phyloP scores from a whole-genome alignment of 2,113 vertebrate genomes.

The Melierax canorus region DNA sequence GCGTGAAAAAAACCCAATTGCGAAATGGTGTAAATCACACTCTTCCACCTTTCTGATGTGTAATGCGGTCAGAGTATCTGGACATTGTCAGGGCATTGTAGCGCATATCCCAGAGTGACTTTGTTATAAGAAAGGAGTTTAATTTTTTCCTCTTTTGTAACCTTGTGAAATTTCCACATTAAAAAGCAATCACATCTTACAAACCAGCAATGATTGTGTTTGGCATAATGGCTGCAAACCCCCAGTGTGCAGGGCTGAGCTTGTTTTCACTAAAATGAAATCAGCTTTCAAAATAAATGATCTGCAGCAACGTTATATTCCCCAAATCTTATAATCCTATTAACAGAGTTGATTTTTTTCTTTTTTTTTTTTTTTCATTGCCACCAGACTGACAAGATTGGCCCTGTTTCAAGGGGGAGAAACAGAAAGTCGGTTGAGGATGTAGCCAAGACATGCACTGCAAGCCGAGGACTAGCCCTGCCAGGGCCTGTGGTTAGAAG shows the following conservation, averaged over 20 bases:
- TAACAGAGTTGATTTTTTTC: conserved; percentile 61
- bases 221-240: conserved; percentile 71
- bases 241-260: conserved; percentile 71
- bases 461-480: conserved; percentile 10
- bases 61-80: conserved; percentile 70
- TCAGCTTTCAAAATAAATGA: conserved; percentile 83
- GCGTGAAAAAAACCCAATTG: conserved; percentile 57
- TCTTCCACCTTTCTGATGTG: conserved; percentile 67
- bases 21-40: conserved; percentile 67
- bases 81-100: conserved; percentile 79
- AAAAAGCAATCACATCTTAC: conserved; percentile 79
- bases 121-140: conserved; percentile 74
- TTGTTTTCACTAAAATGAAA: conserved; percentile 79
- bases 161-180: conserved; percentile 76
- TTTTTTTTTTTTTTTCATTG: neutral
- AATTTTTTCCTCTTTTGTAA: conserved; percentile 70
- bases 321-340: conserved; percentile 80
- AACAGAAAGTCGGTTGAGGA: conserved; percentile 64
- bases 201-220: conserved; percentile 78
- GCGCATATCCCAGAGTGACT: conserved; percentile 69
- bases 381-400: conserved; percentile 69
- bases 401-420: conserved; percentile 60
- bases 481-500: conserved; percentile 75
- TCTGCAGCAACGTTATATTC: conserved; percentile 73
- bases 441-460: conserved; percentile 61